Conservation (phyloP, 2,888 invertebrate species). For the Latrodectus elegans region DNA sequence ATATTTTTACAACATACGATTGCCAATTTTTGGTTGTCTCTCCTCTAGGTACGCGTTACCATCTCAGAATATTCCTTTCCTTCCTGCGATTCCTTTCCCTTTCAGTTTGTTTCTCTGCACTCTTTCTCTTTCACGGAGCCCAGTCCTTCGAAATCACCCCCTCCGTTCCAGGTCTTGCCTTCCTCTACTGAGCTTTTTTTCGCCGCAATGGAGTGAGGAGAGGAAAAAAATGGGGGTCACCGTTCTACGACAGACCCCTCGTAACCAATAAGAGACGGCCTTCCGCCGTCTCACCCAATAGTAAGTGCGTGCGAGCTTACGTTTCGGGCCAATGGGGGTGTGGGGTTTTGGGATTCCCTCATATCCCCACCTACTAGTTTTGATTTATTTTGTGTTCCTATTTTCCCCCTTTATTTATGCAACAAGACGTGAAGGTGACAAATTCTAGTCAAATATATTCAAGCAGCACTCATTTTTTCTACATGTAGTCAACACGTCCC, state of each 20-base stretch:
- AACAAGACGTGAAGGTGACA: slow-evolving; percentile 62
- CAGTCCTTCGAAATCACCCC: slow-evolving; percentile 51
- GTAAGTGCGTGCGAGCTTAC: slow-evolving; percentile 19
- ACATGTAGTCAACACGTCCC: no score
- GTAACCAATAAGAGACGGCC: slow-evolving; percentile 54
- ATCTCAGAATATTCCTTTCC: slow-evolving; percentile 1
- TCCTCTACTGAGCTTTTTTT: slow-evolving; percentile 35
- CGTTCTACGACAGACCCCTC: slow-evolving; percentile 35
- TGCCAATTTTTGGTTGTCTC: not conserved
- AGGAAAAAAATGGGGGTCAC: slow-evolving; percentile 37
- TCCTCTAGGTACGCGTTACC: not conserved
- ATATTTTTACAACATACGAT: slow-evolving; percentile 14
- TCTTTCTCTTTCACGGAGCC: slow-evolving; percentile 1
- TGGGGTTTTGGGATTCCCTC: slow-evolving; percentile 56
- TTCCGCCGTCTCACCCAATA: slow-evolving; percentile 46
- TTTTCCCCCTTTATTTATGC: slow-evolving; percentile 53
- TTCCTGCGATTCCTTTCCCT: slow-evolving; percentile 29
- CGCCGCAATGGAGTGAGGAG: slow-evolving; percentile 30
- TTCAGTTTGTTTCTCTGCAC: slow-evolving; percentile 17
- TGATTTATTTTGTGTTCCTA: slow-evolving; percentile 58
- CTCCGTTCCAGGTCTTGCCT: slow-evolving; percentile 56
- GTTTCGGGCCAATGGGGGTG: slow-evolving; percentile 64
- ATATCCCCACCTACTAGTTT: slow-evolving; percentile 61
- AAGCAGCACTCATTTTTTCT: no score
- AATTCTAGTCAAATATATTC: slow-evolving; percentile 12